phyloP scores from a whole-genome alignment of 2,797 vertebrate genomes.

The Crypturellus tataupa region DNA sequence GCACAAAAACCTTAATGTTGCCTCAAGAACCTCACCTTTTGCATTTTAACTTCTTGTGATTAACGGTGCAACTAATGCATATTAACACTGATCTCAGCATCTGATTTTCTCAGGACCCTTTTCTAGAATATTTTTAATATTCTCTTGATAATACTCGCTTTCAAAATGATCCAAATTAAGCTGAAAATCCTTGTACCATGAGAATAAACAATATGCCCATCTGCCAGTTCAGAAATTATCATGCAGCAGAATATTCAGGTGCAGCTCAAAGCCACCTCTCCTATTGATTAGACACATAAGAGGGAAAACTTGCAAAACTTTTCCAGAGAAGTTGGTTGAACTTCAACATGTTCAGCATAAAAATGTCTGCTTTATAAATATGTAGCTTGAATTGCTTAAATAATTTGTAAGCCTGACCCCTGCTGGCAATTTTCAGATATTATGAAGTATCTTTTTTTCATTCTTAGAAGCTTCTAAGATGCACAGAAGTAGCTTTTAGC shows the following conservation, averaged over 20 bases:
- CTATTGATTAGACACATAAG: neutral
- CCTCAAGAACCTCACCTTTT: neutral
- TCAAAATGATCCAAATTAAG: neutral
- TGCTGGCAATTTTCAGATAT: conserved; percentile 65
- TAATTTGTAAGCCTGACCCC: conserved; percentile 73
- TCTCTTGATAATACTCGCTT: neutral
- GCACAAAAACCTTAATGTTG: neutral
- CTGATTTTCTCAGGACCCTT: neutral
- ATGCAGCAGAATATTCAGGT: neutral
- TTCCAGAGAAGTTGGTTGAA: neutral
- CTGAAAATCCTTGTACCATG: neutral
- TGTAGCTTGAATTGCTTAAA: conserved; percentile 36
- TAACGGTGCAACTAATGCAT: neutral
- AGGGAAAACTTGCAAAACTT: neutral
- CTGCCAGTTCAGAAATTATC: neutral
- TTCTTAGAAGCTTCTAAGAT: neutral
- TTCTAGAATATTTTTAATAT: neutral
- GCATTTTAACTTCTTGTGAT: neutral
- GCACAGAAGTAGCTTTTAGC: neutral
- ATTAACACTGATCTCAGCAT: neutral
- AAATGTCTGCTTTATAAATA: conserved; percentile 27
- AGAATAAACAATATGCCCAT: neutral
- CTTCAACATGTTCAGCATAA: neutral
- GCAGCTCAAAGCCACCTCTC: neutral
- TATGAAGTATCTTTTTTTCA: neutral